Base-by-base conservation (phyloP, 1,140 invertebrate species). In the Drosophila setifemur region DNA sequence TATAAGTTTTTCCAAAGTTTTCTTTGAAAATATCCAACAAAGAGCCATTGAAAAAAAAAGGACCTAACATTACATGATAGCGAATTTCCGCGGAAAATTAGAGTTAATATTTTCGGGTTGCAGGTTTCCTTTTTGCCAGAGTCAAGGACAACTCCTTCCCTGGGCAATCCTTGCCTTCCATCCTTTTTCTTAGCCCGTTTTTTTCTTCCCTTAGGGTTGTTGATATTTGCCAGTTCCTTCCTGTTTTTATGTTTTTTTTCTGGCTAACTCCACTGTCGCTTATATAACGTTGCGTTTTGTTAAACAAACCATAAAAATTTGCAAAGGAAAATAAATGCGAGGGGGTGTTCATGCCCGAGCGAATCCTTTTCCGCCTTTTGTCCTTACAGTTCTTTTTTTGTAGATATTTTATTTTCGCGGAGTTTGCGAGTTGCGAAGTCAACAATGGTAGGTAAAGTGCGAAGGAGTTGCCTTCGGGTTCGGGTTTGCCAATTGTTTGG, bases 291-390 rank as follows among this genome's bases (percentile, higher is more conserved):
- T 82, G 78, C 77, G 74, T 85, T 73, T 79, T 86, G 79, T 86
- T 81, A 76, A 85, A 85, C 81, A 85, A 85, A 74, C 75, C 79
- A 85, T 86, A 86, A 86, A 86, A 75, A 85, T 86, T 86, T 85
- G 79, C 79, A 72, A 74, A 79, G 70, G 66, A 60, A 66, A 29
- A 14, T 53, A 29, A 48, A 25, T 28, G 33, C 7, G 48, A 28
- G 35, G 23, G 49, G 42, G 61, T 68, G 49, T 61, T 86, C 72
- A 76, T 86, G 81, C 75, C 66, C 74, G 81, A 81, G 55, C 63
- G 57, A 85, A 81, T 85, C 68, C 81, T 73, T 85, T 58, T 49
- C 63, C 44, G 50, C 52, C 55, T 29, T 31, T 43, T 60, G 57
- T 60, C 28, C 64, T 52, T 60, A 33, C 44, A 50, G 29, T 37